Base-by-base conservation (phyloP, 2,888 invertebrate genomes). In the Diplolepis rosae region DNA sequence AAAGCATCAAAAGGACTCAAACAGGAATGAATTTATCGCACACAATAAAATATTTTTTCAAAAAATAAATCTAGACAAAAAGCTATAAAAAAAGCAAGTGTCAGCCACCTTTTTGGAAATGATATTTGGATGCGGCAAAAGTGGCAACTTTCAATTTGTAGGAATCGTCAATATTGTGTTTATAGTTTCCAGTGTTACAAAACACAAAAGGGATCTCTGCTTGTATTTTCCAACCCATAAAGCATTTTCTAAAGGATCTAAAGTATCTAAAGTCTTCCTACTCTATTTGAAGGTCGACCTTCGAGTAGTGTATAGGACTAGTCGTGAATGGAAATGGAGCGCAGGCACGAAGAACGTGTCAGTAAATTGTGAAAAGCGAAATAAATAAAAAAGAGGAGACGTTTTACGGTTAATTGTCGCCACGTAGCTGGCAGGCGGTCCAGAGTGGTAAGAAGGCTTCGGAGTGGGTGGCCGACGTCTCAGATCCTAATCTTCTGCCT, bases 381-480 rank as follows among this genome's bases (percentile, higher is more conserved):
- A 83, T 83, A 85, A 85, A 84, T 82, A 82, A 81, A 79, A 54
- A 71, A 39, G 78, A 76, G 66, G 66, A 69, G 80, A 82, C 83
- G 75, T 83, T 85, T 83, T 83, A 84, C 84, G 82, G 84, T 85
- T 87, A 87, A 87, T 86, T 87, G 86, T 87, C 84, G 80, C 83
- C 80, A 78, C 77, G 79, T 65, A 77, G 79, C 72, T 75, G 67
- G 69, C 77, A 77, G 76, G 74, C 73, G 75, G 74, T 76, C 75
- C 61, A 72, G 28, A 24, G 54, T 76, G 61, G 69, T 54, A 45
- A 52, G 75, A 72, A 77, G 72, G 77, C 77, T 80, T 79, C 83
- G 71, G 83, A 83, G 85, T 86, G 84, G 87, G 87, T 87, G 87
- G 87, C 84, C 86, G 81, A 77, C 54, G 74, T 74, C 77, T 83